Conservation (phyloP, 2,888 invertebrate species). For the Mesopsocus fuscifrons region DNA sequence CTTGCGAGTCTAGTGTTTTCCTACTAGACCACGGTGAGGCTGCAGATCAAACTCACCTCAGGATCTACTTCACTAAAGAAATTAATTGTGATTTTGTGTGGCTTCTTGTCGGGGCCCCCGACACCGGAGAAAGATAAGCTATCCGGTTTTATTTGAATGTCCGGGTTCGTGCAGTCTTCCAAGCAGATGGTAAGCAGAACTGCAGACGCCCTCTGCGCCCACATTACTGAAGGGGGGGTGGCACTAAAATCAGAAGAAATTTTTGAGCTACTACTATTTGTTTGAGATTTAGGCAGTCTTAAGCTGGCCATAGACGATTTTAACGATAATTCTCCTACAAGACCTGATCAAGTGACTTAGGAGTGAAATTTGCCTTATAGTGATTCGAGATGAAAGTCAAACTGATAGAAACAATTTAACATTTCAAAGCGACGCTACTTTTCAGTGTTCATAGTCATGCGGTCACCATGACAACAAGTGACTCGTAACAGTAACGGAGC, state of each 20-base stretch:
- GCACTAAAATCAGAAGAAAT: constrained; percentile 27
- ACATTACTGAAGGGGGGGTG: constrained; percentile 67
- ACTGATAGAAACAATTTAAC: too few species aligned
- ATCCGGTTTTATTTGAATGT: constrained; percentile 43
- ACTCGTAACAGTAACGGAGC: too few species aligned
- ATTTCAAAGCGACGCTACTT: too few species aligned
- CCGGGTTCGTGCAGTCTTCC: constrained; percentile 73
- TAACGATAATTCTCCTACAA: too few species aligned
- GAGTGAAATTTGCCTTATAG: too few species aligned
- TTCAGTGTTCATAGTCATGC: too few species aligned
- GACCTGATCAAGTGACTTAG: constrained; percentile 36
- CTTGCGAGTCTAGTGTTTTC: too few species aligned
- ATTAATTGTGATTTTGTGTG: constrained; percentile 73
- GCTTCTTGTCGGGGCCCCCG: constrained; percentile 65
- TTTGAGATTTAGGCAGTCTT: too few species aligned
- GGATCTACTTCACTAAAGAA: constrained; percentile 66
- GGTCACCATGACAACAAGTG: too few species aligned
- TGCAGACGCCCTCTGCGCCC: constrained; percentile 78
- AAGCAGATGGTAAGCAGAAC: constrained; percentile 78
- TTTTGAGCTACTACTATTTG: background rate
- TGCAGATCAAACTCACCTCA: constrained; percentile 57
- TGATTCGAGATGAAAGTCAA: too few species aligned
- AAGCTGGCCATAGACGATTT: too few species aligned
- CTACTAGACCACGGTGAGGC: too few species aligned
- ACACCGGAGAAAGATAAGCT: constrained; percentile 39